Conservation (phyloP, 2,888 invertebrate genomes). For the Dendrolimus pini region DNA sequence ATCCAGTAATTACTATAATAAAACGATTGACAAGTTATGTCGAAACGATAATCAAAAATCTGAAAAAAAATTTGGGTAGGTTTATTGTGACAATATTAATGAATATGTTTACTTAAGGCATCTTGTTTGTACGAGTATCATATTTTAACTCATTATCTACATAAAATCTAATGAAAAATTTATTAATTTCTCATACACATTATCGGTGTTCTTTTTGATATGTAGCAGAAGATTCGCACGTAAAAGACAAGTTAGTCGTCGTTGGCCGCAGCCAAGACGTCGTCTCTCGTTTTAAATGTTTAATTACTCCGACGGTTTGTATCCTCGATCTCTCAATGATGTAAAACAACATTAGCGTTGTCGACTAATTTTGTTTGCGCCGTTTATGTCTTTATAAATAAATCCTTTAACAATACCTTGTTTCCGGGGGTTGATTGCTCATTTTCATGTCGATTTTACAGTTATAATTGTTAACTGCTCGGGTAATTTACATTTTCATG, state of each 20-base stretch:
- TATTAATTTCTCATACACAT: no score
- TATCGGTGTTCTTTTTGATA: no score
- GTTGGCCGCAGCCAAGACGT: constrained; percentile 21
- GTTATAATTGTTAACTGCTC: background rate
- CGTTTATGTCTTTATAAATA: constrained; percentile 2
- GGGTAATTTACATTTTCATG: no score
- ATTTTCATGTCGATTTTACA: background rate
- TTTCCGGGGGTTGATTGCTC: background rate
- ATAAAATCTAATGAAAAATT: no score
- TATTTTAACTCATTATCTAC: no score
- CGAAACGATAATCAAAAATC: no score
- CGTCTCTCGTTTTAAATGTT: constrained; percentile 38
- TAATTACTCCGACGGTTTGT: constrained; percentile 35
- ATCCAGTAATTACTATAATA: no score
- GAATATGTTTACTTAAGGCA: no score
- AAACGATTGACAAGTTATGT: no score
- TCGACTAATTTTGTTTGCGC: constrained; percentile 7
- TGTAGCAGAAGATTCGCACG: background rate
- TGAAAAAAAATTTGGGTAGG: no score
- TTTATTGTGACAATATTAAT: no score
- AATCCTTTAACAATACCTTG: constrained; percentile 2
- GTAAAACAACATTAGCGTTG: constrained; percentile 10
- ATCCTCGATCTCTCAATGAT: constrained; percentile 15
- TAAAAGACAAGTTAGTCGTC: constrained; percentile 1
- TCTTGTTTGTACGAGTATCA: no score